Conservation (phyloP, 1,140 invertebrate species). For the Penaeus japonicus region DNA sequence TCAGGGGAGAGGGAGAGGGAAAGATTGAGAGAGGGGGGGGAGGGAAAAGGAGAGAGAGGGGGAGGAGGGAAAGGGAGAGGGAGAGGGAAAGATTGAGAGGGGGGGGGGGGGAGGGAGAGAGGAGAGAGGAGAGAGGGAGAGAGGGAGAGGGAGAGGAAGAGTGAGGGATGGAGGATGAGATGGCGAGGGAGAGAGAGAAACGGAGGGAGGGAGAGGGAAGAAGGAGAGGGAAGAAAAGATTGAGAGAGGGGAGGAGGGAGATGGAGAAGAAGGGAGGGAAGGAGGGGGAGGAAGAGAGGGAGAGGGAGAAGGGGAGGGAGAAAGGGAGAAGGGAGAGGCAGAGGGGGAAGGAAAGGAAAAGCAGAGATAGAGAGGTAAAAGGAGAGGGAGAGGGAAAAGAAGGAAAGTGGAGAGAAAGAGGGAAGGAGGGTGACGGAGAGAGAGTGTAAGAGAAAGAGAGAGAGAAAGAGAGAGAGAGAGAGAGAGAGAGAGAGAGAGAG, state of each 20-base stretch:
- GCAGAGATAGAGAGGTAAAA: background rate
- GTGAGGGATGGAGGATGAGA: background rate
- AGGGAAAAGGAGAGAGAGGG: background rate
- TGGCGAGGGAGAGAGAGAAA: too few species aligned
- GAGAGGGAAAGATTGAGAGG: background rate
- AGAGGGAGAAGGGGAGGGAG: too few species aligned
- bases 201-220: background rate
- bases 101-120: background rate
- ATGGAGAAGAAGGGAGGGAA: background rate
- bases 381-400: background rate
- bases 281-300: background rate
- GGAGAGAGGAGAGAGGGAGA: background rate
- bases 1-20: background rate
- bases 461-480: background rate
- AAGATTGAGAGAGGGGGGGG: background rate
- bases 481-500: background rate
- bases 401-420: background rate
- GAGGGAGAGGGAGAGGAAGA: background rate
- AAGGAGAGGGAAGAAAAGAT: background rate
- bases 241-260: background rate
- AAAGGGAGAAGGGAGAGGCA: background rate
- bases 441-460: too few species aligned
- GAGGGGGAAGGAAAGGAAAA: background rate
- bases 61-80: background rate
- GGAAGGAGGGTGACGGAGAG: background rate